Percentiles rank a stretch among this genome's conserved stretches.
These are phyloP conservation scores for Drosophila eohydei DNA, from an alignment of 2,888 invertebrate genomes.

Conservation along the genomic window DNA sequence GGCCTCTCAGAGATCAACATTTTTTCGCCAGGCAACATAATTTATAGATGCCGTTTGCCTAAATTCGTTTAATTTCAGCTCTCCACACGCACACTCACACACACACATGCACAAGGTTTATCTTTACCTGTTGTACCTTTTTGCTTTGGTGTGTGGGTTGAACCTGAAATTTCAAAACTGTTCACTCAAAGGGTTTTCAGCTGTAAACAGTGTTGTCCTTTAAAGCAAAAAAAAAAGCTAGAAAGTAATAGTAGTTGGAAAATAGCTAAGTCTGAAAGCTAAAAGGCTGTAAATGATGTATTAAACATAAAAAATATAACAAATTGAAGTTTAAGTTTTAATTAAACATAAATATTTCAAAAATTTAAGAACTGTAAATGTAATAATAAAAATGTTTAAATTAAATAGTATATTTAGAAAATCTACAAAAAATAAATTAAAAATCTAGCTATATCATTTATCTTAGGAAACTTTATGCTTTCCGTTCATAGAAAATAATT, in stretches of 20 bases:
- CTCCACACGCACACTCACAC: conserved; percentile 33
- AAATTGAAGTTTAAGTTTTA: no score
- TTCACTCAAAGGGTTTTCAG: conserved; percentile 56
- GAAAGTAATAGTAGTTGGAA: background rate
- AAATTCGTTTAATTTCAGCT: conserved; percentile 78
- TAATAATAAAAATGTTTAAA: no score
- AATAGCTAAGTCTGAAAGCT: background rate
- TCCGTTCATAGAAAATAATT: no score
- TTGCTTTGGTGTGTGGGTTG: conserved; percentile 45
- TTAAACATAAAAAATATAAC: background rate
- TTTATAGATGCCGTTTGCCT: conserved; percentile 81
- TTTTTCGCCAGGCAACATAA: conserved; percentile 62
- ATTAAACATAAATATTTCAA: no score
- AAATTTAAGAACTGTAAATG: no score
- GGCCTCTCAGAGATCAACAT: conserved; percentile 55
- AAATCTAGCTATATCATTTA: no score
- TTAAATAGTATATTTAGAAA: no score
- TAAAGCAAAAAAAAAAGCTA: background rate
- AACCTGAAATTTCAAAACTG: conserved; percentile 8
- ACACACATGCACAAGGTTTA: conserved; percentile 15
- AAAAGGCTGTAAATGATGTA: background rate
- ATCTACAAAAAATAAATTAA: no score
- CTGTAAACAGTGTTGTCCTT: background rate
- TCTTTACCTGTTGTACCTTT: conserved; percentile 48
- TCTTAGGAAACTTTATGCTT: no score